A percentile compares a stretch with the other conserved stretches of the same genome.
Conservation (phyloP, 2,113 vertebrate species). For the Eptatretus burgeri region DNA sequence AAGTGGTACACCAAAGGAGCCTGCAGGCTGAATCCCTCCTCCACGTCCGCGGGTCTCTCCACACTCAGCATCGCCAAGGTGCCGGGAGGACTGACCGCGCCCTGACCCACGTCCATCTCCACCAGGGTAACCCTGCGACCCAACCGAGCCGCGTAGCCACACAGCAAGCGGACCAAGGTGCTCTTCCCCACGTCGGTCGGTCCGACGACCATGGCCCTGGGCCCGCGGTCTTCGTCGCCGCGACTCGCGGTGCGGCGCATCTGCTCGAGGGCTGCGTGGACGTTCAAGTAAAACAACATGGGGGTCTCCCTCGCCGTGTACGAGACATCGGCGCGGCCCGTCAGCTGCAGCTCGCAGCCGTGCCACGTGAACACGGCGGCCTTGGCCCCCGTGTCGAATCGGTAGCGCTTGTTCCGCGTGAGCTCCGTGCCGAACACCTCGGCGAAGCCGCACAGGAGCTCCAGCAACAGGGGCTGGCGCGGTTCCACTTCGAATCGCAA, state of each 20-base stretch:
- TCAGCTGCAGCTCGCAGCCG: conserved; percentile 54
- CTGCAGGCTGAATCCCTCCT: conserved; percentile 85
- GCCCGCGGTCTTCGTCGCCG: conserved; percentile 56
- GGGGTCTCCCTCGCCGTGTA: conserved; percentile 67
- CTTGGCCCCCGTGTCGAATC: conserved; percentile 61
- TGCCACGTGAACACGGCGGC: conserved; percentile 95
- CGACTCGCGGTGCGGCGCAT: conserved; percentile 75
- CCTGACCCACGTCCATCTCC: conserved; percentile 84
- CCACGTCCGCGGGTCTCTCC: conserved; percentile 68
- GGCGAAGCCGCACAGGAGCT: conserved; percentile 53
- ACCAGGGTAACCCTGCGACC: conserved; percentile 78
- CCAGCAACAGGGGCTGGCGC: conserved; percentile 45
- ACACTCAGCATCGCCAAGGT: conserved; percentile 77
- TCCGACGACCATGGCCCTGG: conserved; percentile 71
- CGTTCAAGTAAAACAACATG: conserved; percentile 84
- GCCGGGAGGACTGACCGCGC: conserved; percentile 67
- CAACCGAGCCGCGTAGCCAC: conserved; percentile 70
- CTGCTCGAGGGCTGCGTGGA: conserved; percentile 76
- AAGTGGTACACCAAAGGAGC: conserved; percentile 94
- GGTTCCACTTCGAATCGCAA: conserved; percentile 81
- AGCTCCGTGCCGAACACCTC: conserved; percentile 86
- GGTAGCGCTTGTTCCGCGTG: conserved; percentile 77
- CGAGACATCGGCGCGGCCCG: conserved; percentile 67
- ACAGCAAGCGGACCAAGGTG: conserved; percentile 46
- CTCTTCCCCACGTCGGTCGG: conserved; percentile 87